Percentiles rank a stretch among this genome's conserved stretches.
Evolutionary conservation across 2,888 invertebrate species (phyloP).

Genomic region (Orthosia gracilis): DNA sequence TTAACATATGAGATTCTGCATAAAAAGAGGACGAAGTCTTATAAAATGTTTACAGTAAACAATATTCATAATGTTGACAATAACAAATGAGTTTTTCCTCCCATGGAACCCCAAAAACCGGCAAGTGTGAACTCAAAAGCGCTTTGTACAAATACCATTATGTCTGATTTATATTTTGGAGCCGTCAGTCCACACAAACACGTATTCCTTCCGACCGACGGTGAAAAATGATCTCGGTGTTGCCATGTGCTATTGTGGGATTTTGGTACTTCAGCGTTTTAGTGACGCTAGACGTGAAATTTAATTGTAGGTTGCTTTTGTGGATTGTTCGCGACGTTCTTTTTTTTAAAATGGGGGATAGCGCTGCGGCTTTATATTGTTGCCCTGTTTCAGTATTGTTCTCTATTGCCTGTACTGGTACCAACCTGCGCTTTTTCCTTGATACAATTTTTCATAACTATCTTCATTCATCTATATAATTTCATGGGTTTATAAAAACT

Average conservation of each 20-base stretch:
- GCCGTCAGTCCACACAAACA: conserved; percentile 80
- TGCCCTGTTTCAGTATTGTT: not conserved
- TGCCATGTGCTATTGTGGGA: conserved; percentile 63
- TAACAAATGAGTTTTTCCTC: conserved; percentile 56
- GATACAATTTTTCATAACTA: not conserved
- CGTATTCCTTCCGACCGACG: conserved; percentile 68
- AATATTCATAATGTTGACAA: conserved; percentile 60
- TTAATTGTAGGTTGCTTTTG: conserved; percentile 59
- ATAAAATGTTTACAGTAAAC: conserved; percentile 50
- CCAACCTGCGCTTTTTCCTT: not conserved
- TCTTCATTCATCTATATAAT: too few relatives aligned
- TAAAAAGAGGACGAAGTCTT: conserved; percentile 19
- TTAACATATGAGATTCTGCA: not conserved
- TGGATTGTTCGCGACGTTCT: conserved; percentile 31
- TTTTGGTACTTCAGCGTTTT: conserved; percentile 54
- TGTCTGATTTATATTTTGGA: conserved; percentile 79
- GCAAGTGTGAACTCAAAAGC: conserved; percentile 62
- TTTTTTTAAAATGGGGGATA: conserved; percentile 20
- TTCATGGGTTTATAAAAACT: not conserved
- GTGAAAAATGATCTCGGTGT: conserved; percentile 81
- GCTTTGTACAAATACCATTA: conserved; percentile 66
- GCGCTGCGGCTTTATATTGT: conserved; percentile 9
- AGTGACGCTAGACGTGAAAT: conserved; percentile 59
- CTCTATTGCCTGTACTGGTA: not conserved
- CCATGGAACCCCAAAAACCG: conserved; percentile 52